phyloP scores from a whole-genome alignment of 2,113 vertebrate genomes.

The Recurvirostra avosetta region DNA sequence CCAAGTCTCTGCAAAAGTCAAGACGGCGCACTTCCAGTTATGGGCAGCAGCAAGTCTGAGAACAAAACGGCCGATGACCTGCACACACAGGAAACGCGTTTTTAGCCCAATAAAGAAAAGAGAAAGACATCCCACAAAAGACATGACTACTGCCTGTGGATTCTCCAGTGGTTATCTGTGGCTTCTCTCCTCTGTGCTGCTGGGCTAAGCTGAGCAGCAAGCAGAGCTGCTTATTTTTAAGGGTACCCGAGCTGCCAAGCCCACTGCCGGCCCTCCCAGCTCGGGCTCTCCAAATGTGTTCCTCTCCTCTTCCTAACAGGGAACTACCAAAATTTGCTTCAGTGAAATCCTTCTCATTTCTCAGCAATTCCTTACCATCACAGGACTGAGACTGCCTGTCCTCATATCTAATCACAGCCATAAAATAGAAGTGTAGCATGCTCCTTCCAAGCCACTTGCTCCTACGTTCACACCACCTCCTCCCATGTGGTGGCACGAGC shows the following conservation, averaged over 20 bases:
- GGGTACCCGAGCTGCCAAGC: neutral
- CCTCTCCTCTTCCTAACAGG: neutral
- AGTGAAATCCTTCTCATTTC: neutral
- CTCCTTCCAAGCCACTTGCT: neutral
- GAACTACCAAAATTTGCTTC: neutral
- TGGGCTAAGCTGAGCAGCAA: neutral
- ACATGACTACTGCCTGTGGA: neutral
- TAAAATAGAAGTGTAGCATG: neutral
- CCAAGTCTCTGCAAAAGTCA: constrained; percentile 33
- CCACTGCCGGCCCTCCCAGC: neutral
- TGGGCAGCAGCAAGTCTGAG: constrained; percentile 22
- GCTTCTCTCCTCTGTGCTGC: neutral
- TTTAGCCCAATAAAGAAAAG: neutral
- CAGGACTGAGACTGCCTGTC: rapidly evolving
- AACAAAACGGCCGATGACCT: neutral
- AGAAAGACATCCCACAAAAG: neutral
- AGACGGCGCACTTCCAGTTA: neutral
- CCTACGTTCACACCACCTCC: neutral
- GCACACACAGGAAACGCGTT: neutral
- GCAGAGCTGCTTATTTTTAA: neutral
- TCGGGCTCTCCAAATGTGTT: neutral
- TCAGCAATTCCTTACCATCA: neutral
- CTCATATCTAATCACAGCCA: neutral
- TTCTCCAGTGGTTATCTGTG: neutral
- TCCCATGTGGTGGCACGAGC: neutral